Base-by-base conservation (phyloP, 2,797 vertebrate genomes). In the Takifugu rubripes region DNA sequence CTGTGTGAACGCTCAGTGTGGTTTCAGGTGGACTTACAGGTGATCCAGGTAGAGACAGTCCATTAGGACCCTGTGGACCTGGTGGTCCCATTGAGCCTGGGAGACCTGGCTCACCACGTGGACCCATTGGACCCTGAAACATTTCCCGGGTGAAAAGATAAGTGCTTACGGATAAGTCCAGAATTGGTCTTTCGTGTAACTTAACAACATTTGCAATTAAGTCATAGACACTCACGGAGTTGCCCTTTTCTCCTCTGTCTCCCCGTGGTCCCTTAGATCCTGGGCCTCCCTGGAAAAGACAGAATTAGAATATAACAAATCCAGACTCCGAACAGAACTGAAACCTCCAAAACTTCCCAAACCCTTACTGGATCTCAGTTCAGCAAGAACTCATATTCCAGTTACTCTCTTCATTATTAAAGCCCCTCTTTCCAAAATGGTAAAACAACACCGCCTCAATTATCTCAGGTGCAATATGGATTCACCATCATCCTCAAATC, bases 21-120 rank as follows among this genome's bases (percentile, higher is more conserved):
- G 36, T 12, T 40, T 10, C 17, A 11, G 10, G 6, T 56, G 9
- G 36, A 77, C 80, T 94, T 84, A 99, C 97, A 72, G 96, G 96
- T 87, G 95, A 94, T 73, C 97, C 97, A 0, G 96, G 95, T 77
- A 98, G 91, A 78, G 97, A 99, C 29, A 99, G 85, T 80, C 97
- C 97, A 0, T 94, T 96, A 56, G 95, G 95, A 47, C 97, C 97
- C 84, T 99, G 97, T 2, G 97, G 97, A 56, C 97, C 97, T 17
- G 97, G 95, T 46, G 94, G 96, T 77, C 97, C 97, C 88, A 97
- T 94, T 43, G 93, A 65, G 1, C 97, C 97, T 12, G 92, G 82
- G 59, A 81, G 87, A 69, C 97, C 97, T 33, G 79, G 62, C 25
- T 98, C 97, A 45, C 97, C 97, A 56, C 94, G 94, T 75, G 91